Evolutionary conservation across 2,888 invertebrate genomes (phyloP).

Genomic region (Philopedon plagiatum): DNA sequence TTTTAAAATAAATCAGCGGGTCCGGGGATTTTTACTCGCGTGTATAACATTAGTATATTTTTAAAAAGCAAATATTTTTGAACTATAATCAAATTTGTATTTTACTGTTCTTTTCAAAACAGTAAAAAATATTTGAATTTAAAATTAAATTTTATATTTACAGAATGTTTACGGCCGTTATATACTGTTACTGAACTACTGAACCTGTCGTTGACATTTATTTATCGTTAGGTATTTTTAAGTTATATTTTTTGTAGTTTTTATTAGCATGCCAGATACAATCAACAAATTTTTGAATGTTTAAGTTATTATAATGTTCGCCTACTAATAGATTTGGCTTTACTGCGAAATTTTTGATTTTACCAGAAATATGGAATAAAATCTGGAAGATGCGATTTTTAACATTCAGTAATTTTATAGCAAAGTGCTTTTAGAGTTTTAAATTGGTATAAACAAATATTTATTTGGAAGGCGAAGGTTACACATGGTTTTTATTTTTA

Average conservation of each 20-base stretch:
- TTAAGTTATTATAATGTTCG: too few relatives aligned
- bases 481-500: slow-evolving; percentile 36
- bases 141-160: neutral
- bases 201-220: neutral
- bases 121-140: neutral
- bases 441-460: slow-evolving; percentile 9
- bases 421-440: slow-evolving; percentile 13
- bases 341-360: neutral
- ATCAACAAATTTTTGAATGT: neutral
- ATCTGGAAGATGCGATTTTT: neutral
- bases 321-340: neutral
- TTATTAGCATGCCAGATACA: neutral
- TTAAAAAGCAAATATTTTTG: too few relatives aligned
- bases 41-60: too few relatives aligned
- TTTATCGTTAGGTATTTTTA: neutral
- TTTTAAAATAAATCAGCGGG: too few relatives aligned
- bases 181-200: neutral
- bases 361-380: neutral
- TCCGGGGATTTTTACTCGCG: too few relatives aligned
- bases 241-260: neutral
- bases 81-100: too few relatives aligned
- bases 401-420: neutral
- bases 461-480: slow-evolving; percentile 34
- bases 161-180: neutral
- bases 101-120: neutral